A percentile compares a stretch with the other conserved stretches of the same genome.
phyloP scores from a whole-genome alignment of 2,113 vertebrate genomes.

The Rhegmatorhina hoffmannsi region DNA sequence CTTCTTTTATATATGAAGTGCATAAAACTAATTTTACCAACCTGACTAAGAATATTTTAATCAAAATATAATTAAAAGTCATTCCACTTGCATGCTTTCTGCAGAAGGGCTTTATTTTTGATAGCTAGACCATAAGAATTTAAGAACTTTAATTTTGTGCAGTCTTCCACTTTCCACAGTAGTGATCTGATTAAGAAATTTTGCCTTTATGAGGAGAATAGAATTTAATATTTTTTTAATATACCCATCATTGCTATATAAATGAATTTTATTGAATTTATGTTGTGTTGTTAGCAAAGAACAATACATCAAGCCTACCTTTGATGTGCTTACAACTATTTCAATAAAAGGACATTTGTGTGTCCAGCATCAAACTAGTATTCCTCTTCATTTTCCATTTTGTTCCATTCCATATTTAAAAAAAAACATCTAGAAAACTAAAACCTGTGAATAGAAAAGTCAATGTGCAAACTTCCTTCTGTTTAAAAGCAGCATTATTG shows the following conservation, averaged over 20 bases:
- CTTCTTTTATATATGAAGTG: background rate
- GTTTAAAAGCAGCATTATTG: background rate
- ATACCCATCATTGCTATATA: background rate
- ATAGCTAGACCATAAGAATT: background rate
- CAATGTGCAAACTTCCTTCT: background rate
- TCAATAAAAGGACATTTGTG: background rate
- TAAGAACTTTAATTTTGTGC: background rate
- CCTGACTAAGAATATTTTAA: background rate
- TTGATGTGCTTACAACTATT: background rate
- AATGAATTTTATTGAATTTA: background rate
- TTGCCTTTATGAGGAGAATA: background rate
- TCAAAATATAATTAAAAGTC: background rate
- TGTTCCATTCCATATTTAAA: background rate
- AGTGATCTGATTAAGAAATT: background rate
- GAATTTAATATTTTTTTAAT: background rate
- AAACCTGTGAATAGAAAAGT: background rate
- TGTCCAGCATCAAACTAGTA: background rate
- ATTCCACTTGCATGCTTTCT: background rate
- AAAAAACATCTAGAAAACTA: background rate
- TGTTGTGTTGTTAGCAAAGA: background rate
- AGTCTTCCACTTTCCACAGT: background rate
- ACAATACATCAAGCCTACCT: background rate
- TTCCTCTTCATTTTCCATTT: background rate
- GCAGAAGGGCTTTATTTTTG: background rate
- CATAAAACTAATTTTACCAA: background rate